Conservation (phyloP, 2,888 invertebrate genomes). For the Epinotia nisella region DNA sequence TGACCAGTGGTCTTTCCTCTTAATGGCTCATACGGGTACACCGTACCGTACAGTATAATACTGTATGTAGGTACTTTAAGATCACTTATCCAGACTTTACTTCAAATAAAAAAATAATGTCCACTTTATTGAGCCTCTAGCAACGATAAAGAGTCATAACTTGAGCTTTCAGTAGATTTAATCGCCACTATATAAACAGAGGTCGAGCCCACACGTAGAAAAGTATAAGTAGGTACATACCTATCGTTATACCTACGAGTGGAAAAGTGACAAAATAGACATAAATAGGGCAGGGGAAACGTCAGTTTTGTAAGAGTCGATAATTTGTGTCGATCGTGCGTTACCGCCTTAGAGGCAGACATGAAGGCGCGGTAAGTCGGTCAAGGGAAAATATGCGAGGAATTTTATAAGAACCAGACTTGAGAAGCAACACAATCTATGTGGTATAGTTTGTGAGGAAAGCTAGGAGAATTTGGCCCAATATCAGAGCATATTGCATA, state of each 20-base stretch:
- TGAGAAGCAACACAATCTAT: background rate
- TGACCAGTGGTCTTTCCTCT: too few relatives aligned
- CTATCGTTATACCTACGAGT: background rate
- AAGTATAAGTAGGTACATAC: background rate
- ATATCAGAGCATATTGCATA: background rate
- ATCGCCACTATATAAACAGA: background rate
- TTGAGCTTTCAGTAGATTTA: conserved; percentile 14
- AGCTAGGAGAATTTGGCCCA: background rate
- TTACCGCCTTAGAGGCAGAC: conserved; percentile 45
- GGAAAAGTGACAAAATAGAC: background rate
- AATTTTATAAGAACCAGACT: conserved; percentile 9
- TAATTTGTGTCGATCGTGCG: conserved; percentile 55
- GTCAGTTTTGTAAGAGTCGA: conserved; percentile 48
- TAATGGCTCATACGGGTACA: background rate
- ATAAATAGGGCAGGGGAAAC: conserved; percentile 7
- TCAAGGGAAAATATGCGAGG: conserved; percentile 47
- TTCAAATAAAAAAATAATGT: conserved; percentile 20
- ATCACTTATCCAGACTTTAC: conserved; percentile 23
- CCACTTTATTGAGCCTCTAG: conserved; percentile 19
- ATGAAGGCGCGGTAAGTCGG: conserved; percentile 48
- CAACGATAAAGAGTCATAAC: conserved; percentile 22
- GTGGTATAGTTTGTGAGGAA: background rate
- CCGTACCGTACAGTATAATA: background rate
- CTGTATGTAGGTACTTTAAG: conserved; percentile 9
- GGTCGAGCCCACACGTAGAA: background rate